Evolutionary conservation across 2,113 vertebrate species (phyloP).

Genomic region (Bubalus kerabau): DNA sequence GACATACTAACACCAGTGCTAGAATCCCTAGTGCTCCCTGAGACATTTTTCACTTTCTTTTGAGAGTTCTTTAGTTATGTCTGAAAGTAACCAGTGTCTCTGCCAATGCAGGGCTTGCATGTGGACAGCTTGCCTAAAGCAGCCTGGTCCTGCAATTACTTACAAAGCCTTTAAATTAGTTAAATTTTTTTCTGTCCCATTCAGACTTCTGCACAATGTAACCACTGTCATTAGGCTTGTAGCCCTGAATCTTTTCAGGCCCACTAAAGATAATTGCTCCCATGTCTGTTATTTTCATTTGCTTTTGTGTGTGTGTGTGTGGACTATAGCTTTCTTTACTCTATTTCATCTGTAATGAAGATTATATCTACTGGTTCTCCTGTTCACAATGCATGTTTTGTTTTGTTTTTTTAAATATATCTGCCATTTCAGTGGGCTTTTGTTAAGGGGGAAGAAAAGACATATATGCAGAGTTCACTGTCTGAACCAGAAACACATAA

Average conservation of each 20-base stretch:
- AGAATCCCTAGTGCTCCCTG: background rate
- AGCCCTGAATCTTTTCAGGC: background rate
- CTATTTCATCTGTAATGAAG: background rate
- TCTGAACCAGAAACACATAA: background rate
- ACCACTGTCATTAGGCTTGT: background rate
- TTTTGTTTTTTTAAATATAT: background rate
- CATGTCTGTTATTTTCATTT: background rate
- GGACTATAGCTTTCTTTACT: background rate
- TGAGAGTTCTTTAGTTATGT: background rate
- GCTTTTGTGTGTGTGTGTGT: background rate
- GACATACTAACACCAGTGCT: background rate
- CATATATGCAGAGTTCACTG: background rate
- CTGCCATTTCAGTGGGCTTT: background rate
- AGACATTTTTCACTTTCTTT: background rate
- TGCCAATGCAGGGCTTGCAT: background rate
- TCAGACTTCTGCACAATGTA: background rate
- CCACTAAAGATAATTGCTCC: background rate
- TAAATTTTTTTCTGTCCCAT: background rate
- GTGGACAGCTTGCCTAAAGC: background rate
- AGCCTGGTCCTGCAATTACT: background rate
- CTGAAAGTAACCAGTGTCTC: background rate
- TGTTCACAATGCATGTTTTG: background rate
- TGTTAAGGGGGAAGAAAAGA: background rate
- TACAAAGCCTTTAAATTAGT: background rate
- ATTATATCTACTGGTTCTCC: background rate